Base-by-base conservation (phyloP, 2,888 invertebrate genomes). In the Andrena trimmerana region DNA sequence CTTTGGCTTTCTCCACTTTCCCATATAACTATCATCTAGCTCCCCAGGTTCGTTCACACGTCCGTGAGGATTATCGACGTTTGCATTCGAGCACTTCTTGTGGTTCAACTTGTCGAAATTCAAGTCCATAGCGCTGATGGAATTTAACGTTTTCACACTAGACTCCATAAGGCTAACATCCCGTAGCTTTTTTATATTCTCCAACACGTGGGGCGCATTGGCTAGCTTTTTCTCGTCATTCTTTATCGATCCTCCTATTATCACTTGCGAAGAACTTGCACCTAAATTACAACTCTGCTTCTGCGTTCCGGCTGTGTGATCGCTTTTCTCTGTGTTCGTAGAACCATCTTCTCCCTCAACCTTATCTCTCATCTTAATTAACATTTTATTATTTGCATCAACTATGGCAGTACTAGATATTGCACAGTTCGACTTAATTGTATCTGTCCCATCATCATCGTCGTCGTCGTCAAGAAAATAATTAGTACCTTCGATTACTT, bases 41-140 rank as follows among this genome's bases (percentile, higher is more conserved):
- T 88, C 73, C 36, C 76, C 86, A 16, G 36, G 81, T n/a, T 87
- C 86, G 60, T 88, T 89, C 1, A 89, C 86, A 4, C 89, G 90
- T 0, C 91, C 84, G 69, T 92, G 90, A 42, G 89, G 89, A 60
- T 90, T 90, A 57, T 92, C 89, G 59, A 91, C 90, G 62, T 89
- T 90, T 13, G 88, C 63, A 6, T 59, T 57, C 2, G 63, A 29
- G 16, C 29, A 72, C 8, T 81, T 80, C 16, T 75, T 60, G 50
- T 83, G 79, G 8, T 48, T 67, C 8, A 31, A 7, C n/a, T 48
- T 73, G 8, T 78, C 70, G 0, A 74, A 36, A 42, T 36, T 69
- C 2, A 81, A 60, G 27, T 87, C 75, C 7, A 65, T 8, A 8
- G 69, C 20, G 4, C 29, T 57, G 16, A 75, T 36, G 10, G 69